A percentile compares a stretch with the other conserved stretches of the same genome.
These are phyloP conservation scores for Pissodes strobi DNA, from an alignment of 1,140 invertebrate species.

Conservation along the genomic window DNA sequence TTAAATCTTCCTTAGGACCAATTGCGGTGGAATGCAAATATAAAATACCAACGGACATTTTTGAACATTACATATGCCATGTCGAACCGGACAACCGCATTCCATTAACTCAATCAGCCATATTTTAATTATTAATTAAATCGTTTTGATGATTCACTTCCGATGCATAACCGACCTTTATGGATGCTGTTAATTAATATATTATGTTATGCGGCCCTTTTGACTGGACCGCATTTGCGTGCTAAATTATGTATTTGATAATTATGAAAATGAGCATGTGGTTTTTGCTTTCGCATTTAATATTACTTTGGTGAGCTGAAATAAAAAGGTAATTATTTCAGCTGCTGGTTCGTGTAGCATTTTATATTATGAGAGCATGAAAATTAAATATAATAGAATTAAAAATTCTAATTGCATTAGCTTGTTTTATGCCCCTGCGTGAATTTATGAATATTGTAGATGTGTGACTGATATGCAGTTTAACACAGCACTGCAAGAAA, in stretches of 20 bases:
- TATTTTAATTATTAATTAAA: slow-evolving; percentile 28
- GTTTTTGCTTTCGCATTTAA: slow-evolving; percentile 27
- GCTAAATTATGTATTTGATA: slow-evolving; percentile 28
- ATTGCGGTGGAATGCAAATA: no score
- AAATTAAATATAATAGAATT: slow-evolving; percentile 20
- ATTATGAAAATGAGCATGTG: slow-evolving; percentile 26
- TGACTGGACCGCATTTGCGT: slow-evolving; percentile 10
- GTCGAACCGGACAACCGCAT: not conserved
- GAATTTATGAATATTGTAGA: no score
- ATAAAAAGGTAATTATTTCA: slow-evolving; percentile 28
- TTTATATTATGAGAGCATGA: slow-evolving; percentile 4
- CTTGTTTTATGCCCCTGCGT: not conserved
- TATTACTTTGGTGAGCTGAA: slow-evolving; percentile 26
- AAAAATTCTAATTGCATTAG: slow-evolving; percentile 2
- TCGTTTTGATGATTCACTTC: slow-evolving; percentile 28
- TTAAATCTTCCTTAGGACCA: no score
- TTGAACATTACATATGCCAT: no score
- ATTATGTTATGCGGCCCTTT: slow-evolving; percentile 13
- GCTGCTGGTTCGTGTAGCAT: not conserved
- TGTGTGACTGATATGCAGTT: no score
- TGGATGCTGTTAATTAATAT: slow-evolving; percentile 31
- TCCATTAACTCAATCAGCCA: slow-evolving; percentile 2
- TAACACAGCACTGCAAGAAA: no score
- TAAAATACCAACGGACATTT: no score
- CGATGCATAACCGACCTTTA: slow-evolving; percentile 19